Evolutionary conservation across 2,797 vertebrate genomes (phyloP), one percentile per base, ranked within the genome.

Genomic region (Bradypus variegatus): DNA sequence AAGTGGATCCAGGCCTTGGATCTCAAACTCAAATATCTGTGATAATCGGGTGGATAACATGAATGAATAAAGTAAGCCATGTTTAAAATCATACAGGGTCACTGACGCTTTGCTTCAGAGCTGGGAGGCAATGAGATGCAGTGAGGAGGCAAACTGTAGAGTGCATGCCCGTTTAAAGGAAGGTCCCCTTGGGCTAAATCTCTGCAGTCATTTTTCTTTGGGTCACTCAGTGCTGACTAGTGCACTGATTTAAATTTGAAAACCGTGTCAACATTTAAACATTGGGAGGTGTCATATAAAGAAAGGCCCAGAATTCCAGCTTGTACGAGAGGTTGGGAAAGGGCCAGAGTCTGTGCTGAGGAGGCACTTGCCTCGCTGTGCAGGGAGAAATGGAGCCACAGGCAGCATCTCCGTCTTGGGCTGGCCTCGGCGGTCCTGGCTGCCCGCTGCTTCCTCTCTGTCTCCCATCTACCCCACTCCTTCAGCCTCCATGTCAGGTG

Each of bases 61-160:
- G 23, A 67, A 29, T 18, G 53, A 82, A 31, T 23, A 13, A 73
- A 62, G 10, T 38, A 65, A 38, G 27, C 5, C 76, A 31, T 38
- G 41, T 18, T 36, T 50, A 11, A 60, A 64, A 62, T 45, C 21
- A 2, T 4, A 10, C 0, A 0, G 2, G 18, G 23, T 33, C 27
- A 8, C 33, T 8, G 19, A 53, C 0, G 7, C 64, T n/a, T 86
- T 16, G 9, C 41, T 36, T 76, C 12, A 14, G 58, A 15, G 62
- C 31, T 33, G 55, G 64, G 16, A 55, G 65, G 50, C 36, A 21
- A 23, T 2, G 27, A 21, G 8, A 4, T 55, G 21, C 16, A 14
- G 11, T 38, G 33, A 58, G 27, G 73, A 81, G 48, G 53, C 1
- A 8, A 14, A 50, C 14, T 33, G 33, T 3, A 3, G 36, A 27